Base-by-base conservation (phyloP, 2,113 vertebrate species). In the Murina feae region DNA sequence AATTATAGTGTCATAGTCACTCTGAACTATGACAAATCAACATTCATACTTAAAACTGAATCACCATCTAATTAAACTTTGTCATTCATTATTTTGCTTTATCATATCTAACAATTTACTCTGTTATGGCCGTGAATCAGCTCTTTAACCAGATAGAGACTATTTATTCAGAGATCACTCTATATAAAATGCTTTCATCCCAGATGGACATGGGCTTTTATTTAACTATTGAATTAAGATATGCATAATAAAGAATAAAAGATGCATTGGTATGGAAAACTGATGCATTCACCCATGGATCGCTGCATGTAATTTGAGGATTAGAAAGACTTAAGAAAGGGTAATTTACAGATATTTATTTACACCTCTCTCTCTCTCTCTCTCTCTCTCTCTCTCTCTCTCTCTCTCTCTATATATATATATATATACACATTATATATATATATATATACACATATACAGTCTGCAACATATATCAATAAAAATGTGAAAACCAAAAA, bases 31-130 rank as follows among this genome's bases (percentile, higher is more conserved):
- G 95, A 94, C 44, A 96, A 91, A 91, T 97, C 86, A 94, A 95
- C 95, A 96, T 93, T 97, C 87, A 97, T 65, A 92, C 85, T 96
- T 96, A 89, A 96, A 96, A 92, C 78, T 90, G 85, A 95, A 96
- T 96, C 75, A 86, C 51, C 39, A 60, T 55, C 91, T 94, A 96
- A 95, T 97, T 95, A 94, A 97, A 93, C 47, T 32, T 89, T 68
- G 93, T 90, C 80, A 93, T 87, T 97, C 37, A 91, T 95, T 95
- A 89, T 72, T 78, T 79, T 89, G 47, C 86, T 91, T 97, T 86
- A 83, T 71, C 42, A 32, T 81, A 92, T 23, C 76, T 95, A 93
- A 90, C 53, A 97, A 95, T 92, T 79, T 92, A 72, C 35, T 96
- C 42, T 21, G 20, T 60, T 75, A 66, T 74, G 89, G 68, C 44